A percentile compares a stretch with the other conserved stretches of the same genome.
phyloP scores from a whole-genome alignment of 1,140 invertebrate species.

The Atta texana region DNA sequence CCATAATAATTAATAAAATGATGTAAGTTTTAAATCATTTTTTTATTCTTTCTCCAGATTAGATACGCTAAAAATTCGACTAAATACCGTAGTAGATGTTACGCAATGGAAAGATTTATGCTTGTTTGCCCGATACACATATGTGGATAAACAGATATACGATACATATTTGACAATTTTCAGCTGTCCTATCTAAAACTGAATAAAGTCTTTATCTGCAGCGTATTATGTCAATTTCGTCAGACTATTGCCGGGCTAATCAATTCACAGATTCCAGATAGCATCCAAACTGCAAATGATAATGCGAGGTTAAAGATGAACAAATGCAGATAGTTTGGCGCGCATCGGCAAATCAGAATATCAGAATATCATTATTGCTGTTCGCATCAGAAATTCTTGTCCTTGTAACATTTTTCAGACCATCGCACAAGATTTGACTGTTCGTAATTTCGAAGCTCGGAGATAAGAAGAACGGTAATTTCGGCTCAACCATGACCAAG shows the following conservation, averaged over 20 bases:
- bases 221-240: neutral
- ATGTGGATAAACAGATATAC: constrained; percentile 10
- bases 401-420: constrained; percentile 34
- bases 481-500: neutral
- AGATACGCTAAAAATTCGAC: constrained; percentile 3
- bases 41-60: constrained; percentile 31
- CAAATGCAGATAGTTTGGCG: constrained; percentile 11
- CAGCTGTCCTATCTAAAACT: neutral
- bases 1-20: neutral
- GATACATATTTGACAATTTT: constrained; percentile 20
- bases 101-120: constrained; percentile 12
- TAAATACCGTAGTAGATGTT: neutral
- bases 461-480: constrained; percentile 20
- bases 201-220: neutral
- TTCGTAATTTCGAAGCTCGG: neutral
- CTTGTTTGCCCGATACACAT: neutral
- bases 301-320: constrained; percentile 4
- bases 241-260: neutral
- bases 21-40: neutral
- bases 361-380: constrained; percentile 12
- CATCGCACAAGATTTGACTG: neutral
- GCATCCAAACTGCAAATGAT: neutral
- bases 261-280: neutral
- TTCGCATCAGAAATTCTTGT: neutral
- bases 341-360: constrained; percentile 18